Conservation (phyloP, 2,797 vertebrate species). For the Zenarchopterus dispar region DNA sequence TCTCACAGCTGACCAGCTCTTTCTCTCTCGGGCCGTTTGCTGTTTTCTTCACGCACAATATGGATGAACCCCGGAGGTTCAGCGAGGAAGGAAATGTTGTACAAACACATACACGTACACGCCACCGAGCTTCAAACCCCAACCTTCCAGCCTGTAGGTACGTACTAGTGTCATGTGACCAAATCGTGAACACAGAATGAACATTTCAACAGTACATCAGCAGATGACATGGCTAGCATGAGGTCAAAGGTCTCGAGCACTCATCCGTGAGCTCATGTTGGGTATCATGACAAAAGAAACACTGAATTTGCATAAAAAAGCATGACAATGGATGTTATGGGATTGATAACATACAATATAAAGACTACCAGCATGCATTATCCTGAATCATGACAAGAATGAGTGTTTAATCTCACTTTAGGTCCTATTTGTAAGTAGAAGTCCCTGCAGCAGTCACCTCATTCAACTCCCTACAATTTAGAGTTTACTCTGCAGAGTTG, state of each 20-base stretch:
- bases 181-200: not conserved
- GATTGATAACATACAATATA: constrained; percentile 58
- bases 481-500: constrained; percentile 1
- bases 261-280: constrained; percentile 53
- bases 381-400: constrained; percentile 59
- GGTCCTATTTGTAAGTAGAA: constrained; percentile 48
- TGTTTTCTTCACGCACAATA: constrained; percentile 3
- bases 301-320: constrained; percentile 68
- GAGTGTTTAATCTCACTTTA: constrained; percentile 52
- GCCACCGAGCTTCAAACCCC: no score
- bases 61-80: no score
- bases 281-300: constrained; percentile 68
- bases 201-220: constrained; percentile 32
- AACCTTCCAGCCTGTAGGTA: no score
- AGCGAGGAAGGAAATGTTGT: no score
- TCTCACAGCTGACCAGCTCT: constrained; percentile 41
- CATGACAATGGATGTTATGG: constrained; percentile 79
- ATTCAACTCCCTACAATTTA: constrained; percentile 25
- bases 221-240: constrained; percentile 64
- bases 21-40: not conserved
- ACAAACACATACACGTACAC: no score
- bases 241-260: constrained; percentile 67
- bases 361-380: constrained; percentile 66
- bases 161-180: no score
- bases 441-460: constrained; percentile 43